Base-by-base conservation (phyloP, 2,113 vertebrate species). In the Embiotoca jacksoni region DNA sequence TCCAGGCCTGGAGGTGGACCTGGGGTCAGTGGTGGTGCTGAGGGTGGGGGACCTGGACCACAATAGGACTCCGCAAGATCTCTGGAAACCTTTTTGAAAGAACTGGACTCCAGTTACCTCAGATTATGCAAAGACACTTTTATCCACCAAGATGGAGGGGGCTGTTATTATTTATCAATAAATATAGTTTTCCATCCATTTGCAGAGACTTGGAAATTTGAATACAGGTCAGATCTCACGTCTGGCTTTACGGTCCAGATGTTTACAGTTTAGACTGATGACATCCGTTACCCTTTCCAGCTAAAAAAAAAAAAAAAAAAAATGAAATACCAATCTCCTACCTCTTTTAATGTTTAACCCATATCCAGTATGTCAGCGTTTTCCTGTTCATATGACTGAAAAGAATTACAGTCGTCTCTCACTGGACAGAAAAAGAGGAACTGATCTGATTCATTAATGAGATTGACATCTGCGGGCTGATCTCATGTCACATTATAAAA, bases 1-100 rank as follows among this genome's bases (percentile, higher is more conserved):
- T 78, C 84, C 80, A 94, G 96, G 77, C 95, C 96, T 67, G 92
- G 93, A 56, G 94, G 91, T 54, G 95, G 85, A 7, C 82, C 89
- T 7, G 73, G 70, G 5, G 23, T 3, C n/a, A 4, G 74, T 36
- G 68, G 65, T 6, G 47, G 50, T 23, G 23, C 23, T 23, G 23
- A 23, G 23, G 23, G 23, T 1, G 94, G 93, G 2, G 46, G 81
- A 63, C 54, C 82, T 5, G 70, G 81, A 62, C 44, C 87, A 30
- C 36, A 57, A 5, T 85, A 69, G 70, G 8, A 58, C 31, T 31
- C 14, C 11, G 14, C 23, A 23, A 23, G 23, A 23, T 23, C 23
- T 23, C 8, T 57, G 2, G 2, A 30, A 62, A 33, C 55, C 6
- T 39, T 36, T 33, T 6, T 39, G 2, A n/a, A 62, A 37, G 14